Evolutionary conservation across 2,888 invertebrate genomes (phyloP), one percentile per base, ranked within the genome.

Genomic region (Anorthoa munda): DNA sequence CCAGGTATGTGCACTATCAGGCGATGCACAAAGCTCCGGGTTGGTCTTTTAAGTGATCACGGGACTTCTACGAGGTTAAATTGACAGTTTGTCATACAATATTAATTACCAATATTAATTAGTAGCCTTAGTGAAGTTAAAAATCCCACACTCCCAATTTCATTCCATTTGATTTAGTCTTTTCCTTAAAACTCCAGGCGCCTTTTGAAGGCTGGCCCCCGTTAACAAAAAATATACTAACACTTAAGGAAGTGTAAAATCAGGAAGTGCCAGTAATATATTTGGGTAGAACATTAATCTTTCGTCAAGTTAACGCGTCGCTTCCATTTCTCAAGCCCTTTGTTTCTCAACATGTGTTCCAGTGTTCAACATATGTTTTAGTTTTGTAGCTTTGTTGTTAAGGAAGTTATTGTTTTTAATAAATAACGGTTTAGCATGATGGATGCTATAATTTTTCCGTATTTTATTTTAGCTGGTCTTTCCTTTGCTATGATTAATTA

Each of bases 241-340:
- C 50, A 68, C 67, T 78, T 60, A 75, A 69, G 82, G 86, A 88
- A 86, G 84, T 80, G 70, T 79, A 72, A 83, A 79, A 67, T 82
- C 56, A 81, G 88, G 88, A 87, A 84, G 79, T 72, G 79, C 81
- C 82, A 77, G 45, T 77, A 61, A 66, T 72, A 76, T 83, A 86
- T 86, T 84, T 85, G 65, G 12, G 78, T 75, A 72, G 59, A 77
- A 73, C 87, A 84, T 88, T 81, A 83, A 80, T 88, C 86, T 85
- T 50, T 88, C 87, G 71, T 74, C 85, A 74, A 82, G 79, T 81
- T 67, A 73, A 15, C 81, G 75, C 81, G 50, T 71, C 46, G 71
- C 12, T 50, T 21, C 48, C 12, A 67, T 65, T 75, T 66, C 79
- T 77, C 67, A 77, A 75, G 74, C 48, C 59, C 64, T 74, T 72